Evolutionary conservation across 92 coral and sea anemone species (phyloP).

Genomic region (Epizoanthus rinbou): DNA sequence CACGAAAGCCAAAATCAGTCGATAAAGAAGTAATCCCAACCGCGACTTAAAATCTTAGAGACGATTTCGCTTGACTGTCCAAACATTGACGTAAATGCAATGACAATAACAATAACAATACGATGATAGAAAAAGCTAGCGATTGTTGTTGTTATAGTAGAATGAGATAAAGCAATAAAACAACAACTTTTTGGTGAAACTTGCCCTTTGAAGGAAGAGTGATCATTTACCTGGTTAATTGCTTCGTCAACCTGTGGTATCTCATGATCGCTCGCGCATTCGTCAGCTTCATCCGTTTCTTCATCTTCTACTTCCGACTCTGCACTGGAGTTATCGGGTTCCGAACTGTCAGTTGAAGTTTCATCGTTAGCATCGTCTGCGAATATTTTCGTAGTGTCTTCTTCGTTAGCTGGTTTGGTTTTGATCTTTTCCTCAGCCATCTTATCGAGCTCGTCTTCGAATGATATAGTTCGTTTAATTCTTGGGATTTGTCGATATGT

Average conservation of each 20-base stretch:
- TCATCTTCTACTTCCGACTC: background rate
- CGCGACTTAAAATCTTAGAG: too few relatives aligned
- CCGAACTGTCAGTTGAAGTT: background rate
- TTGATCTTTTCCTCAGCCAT: background rate
- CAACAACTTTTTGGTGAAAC: too few relatives aligned
- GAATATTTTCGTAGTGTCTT: background rate
- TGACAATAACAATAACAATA: too few relatives aligned
- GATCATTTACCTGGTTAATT: background rate
- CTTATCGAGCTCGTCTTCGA: conserved; percentile 22
- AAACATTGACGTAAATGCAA: too few relatives aligned
- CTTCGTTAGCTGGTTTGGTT: background rate
- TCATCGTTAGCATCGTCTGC: background rate
- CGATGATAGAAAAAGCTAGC: too few relatives aligned
- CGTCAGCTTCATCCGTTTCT: background rate
- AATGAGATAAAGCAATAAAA: too few relatives aligned
- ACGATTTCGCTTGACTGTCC: too few relatives aligned
- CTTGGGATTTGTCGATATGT: conserved; percentile 17
- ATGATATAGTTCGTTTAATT: conserved; percentile 9
- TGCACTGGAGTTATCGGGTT: background rate
- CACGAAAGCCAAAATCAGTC: too few relatives aligned
- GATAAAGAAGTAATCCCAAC: too few relatives aligned
- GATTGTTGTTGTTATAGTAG: too few relatives aligned
- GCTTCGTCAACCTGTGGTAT: background rate
- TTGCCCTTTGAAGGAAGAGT: too few relatives aligned
- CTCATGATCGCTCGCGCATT: background rate